Conservation (phyloP, 2,888 invertebrate species). For the Cybosia mesomella region DNA sequence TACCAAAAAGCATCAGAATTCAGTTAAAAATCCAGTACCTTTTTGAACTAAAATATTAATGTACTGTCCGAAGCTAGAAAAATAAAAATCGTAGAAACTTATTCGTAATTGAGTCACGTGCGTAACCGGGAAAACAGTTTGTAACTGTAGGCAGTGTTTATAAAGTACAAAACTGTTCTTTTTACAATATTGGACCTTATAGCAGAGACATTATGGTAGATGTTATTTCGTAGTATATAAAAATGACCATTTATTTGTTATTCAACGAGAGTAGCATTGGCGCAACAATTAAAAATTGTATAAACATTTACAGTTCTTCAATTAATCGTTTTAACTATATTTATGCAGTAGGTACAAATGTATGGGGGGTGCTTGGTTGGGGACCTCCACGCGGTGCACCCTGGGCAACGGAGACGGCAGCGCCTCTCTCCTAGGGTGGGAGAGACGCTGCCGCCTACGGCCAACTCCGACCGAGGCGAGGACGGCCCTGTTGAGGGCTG, state of each 20-base stretch:
- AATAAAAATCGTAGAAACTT: conserved; percentile 24
- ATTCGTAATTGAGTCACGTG: conserved; percentile 49
- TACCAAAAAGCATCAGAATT: no score
- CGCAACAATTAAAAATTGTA: conserved; percentile 49
- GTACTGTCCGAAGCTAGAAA: neutral
- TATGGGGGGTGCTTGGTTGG: no score
- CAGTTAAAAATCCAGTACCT: no score
- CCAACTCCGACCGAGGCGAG: no score
- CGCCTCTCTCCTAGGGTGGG: no score
- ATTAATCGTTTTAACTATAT: conserved; percentile 21
- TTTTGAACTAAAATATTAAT: conserved; percentile 6
- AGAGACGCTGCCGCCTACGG: no score
- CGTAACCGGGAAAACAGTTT: conserved; percentile 41
- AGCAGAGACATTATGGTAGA: neutral
- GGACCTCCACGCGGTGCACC: no score
- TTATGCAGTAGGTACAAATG: neutral
- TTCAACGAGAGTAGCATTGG: conserved; percentile 44
- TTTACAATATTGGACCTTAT: conserved; percentile 22
- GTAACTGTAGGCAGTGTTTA: conserved; percentile 32
- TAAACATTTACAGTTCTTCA: conserved; percentile 15
- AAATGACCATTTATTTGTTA: conserved; percentile 32
- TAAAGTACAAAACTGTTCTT: conserved; percentile 18
- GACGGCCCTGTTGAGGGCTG: no score
- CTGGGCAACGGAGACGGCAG: no score
- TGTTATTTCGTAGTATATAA: conserved; percentile 12